Percentiles rank a stretch among this genome's conserved stretches.
phyloP scores from a whole-genome alignment of 2,113 vertebrate species.

The Spermophilus dauricus region DNA sequence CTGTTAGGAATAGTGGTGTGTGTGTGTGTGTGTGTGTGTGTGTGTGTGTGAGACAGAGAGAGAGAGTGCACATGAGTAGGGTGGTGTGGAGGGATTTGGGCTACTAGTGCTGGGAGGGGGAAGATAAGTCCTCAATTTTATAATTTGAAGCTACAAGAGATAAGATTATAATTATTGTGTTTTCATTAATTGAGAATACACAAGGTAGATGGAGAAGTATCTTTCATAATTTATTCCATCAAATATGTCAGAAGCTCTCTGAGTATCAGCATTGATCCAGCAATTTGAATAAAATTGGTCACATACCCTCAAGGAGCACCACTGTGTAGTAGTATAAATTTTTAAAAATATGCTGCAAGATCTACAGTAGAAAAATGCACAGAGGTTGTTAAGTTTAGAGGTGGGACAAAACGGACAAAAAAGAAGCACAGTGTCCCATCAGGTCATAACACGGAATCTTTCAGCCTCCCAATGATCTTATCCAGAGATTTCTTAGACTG shows the following conservation, averaged over 20 bases:
- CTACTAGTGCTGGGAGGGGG: background rate
- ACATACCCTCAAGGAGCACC: background rate
- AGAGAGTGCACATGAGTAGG: too few relatives aligned
- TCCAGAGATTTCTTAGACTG: background rate
- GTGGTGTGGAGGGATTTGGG: background rate
- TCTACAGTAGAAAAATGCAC: background rate
- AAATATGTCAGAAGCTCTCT: background rate
- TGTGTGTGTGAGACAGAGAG: background rate
- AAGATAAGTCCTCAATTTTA: background rate
- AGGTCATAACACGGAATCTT: background rate
- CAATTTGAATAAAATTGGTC: background rate
- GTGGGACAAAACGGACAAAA: background rate
- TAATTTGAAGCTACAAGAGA: background rate
- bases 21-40: background rate
- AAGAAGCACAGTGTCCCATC: background rate
- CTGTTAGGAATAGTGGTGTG: too few relatives aligned
- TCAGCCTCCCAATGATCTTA: background rate
- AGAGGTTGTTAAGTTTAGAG: background rate
- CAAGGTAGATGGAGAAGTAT: background rate
- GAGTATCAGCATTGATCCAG: background rate
- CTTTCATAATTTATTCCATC: background rate
- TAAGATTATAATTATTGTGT: background rate
- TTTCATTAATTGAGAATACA: background rate
- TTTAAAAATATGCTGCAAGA: background rate
- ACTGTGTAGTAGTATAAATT: background rate